A percentile compares a stretch with the other conserved stretches of the same genome.
These are phyloP conservation scores for Drosophila albomicans DNA, from an alignment of 1,140 invertebrate species.

Conservation along the genomic window DNA sequence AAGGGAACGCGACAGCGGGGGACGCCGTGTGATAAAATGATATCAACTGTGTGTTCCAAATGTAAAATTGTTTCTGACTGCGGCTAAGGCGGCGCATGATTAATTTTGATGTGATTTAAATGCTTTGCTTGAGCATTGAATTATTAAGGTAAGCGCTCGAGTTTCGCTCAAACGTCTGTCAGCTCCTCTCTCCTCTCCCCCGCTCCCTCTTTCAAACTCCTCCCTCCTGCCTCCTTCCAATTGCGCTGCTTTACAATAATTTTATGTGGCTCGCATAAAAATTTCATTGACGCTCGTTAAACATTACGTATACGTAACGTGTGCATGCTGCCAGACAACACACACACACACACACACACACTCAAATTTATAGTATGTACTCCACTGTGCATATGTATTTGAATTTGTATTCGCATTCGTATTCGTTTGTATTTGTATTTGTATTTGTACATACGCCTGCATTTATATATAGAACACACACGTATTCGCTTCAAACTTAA, in stretches of 20 bases:
- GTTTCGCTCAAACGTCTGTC: constrained; percentile 9
- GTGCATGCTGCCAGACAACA: constrained; percentile 3
- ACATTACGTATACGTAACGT: constrained; percentile 55
- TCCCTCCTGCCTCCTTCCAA: not conserved
- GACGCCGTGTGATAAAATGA: constrained; percentile 32
- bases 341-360: not conserved
- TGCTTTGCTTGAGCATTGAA: constrained; percentile 57
- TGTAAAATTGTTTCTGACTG: constrained; percentile 51
- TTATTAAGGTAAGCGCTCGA: constrained; percentile 55
- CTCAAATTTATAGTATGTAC: not conserved
- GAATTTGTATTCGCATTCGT: constrained; percentile 2
- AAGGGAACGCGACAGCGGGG: not conserved
- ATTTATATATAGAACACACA: constrained; percentile 24
- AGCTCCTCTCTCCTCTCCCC: not conserved
- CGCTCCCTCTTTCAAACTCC: not conserved
- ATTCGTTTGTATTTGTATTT: not conserved
- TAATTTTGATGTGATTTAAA: constrained; percentile 70
- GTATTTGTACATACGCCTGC: constrained; percentile 10
- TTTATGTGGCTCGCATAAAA: constrained; percentile 63
- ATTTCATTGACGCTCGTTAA: constrained; percentile 67
- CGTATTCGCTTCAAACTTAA: constrained; percentile 47
- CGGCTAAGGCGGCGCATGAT: constrained; percentile 44
- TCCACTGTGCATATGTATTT: not conserved
- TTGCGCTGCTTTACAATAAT: constrained; percentile 52
- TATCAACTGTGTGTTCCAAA: constrained; percentile 53